Evolutionary conservation across 1,140 invertebrate genomes (phyloP).

Genomic region (Zaprionus camerounensis): DNA sequence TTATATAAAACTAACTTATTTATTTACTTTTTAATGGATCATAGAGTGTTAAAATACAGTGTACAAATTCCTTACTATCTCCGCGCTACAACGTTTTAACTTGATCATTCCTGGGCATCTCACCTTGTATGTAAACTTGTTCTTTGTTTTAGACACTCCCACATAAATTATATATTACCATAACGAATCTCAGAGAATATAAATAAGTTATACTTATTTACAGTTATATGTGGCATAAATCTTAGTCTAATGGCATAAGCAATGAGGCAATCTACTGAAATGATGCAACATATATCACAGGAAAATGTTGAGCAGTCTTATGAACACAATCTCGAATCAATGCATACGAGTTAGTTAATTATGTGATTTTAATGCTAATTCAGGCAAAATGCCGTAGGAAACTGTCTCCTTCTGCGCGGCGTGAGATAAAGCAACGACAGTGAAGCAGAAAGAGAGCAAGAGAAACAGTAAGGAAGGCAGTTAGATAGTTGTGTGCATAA

Average conservation of each 20-base stretch:
- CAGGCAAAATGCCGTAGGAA: not conserved
- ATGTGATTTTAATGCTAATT: constrained; percentile 1
- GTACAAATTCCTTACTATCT: too few species aligned
- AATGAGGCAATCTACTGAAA: not conserved
- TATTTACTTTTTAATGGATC: too few species aligned
- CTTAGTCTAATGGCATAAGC: not conserved
- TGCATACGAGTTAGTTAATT: constrained; percentile 8
- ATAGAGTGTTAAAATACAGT: too few species aligned
- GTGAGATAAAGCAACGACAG: not conserved
- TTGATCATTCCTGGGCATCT: too few species aligned
- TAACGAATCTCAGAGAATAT: not conserved
- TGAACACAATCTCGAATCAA: constrained; percentile 1
- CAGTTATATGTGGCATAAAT: too few species aligned
- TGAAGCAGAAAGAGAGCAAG: not conserved
- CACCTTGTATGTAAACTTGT: too few species aligned
- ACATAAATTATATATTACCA: not conserved
- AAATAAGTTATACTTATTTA: too few species aligned
- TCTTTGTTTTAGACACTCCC: not conserved
- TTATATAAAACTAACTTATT: too few species aligned
- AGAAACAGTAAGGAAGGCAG: not conserved
- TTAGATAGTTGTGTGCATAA: constrained; percentile 17
- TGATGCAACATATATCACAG: not conserved
- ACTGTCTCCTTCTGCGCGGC: not conserved
- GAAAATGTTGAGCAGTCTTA: not conserved
- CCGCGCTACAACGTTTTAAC: too few species aligned